Evolutionary conservation across 2,888 invertebrate species (phyloP).

Genomic region (Fabriciana adippe): DNA sequence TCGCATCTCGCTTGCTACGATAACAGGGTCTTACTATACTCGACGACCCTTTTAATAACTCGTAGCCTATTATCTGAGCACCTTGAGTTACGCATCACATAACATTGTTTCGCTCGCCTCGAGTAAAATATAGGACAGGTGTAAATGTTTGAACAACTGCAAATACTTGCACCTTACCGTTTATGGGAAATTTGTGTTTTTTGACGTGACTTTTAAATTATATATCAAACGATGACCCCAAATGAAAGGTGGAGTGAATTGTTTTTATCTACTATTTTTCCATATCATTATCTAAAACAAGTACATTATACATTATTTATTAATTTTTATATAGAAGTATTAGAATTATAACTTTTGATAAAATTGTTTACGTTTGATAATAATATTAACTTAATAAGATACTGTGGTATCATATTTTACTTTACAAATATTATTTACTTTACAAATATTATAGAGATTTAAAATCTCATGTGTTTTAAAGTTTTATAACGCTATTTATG

Average conservation of each 20-base stretch:
- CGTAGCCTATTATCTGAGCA: constrained; percentile 69
- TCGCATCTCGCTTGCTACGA: constrained; percentile 71
- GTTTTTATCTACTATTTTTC: neutral
- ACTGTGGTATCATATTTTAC: neutral
- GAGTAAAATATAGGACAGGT: constrained; percentile 42
- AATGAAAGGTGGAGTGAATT: neutral
- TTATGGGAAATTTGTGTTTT: constrained; percentile 20
- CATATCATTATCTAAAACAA: no score
- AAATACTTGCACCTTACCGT: constrained; percentile 27
- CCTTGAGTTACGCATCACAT: constrained; percentile 61
- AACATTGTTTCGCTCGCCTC: constrained; percentile 46
- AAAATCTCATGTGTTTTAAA: no score
- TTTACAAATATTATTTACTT: constrained; percentile 16
- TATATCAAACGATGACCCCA: constrained; percentile 13
- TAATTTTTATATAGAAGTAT: no score
- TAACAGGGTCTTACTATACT: constrained; percentile 70
- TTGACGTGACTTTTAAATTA: constrained; percentile 14
- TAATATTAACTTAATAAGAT: no score
- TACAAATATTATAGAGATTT: no score
- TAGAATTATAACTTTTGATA: no score
- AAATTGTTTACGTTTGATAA: no score
- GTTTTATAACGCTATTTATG: no score
- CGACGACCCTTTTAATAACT: constrained; percentile 70
- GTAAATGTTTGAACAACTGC: constrained; percentile 35
- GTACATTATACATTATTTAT: neutral